A percentile compares a stretch with the other conserved stretches of the same genome.
Evolutionary conservation across 2,888 invertebrate species (phyloP).

Genomic region (Dendrolimus pini): DNA sequence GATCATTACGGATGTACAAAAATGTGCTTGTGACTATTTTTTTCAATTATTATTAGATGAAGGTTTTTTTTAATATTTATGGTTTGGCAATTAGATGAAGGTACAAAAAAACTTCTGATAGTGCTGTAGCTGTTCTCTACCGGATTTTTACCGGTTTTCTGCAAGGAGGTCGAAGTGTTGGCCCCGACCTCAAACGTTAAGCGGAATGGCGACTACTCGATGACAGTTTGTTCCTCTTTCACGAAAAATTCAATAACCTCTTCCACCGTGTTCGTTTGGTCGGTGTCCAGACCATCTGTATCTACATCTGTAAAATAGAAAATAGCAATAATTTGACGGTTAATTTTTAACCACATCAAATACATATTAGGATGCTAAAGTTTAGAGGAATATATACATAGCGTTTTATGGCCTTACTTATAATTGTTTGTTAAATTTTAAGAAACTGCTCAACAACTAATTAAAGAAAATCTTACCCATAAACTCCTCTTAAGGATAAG

Average conservation of each 20-base stretch:
- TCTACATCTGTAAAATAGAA: conserved; percentile 83
- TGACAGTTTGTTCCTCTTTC: conserved; percentile 92
- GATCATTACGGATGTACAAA: conserved; percentile 37
- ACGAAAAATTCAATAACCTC: conserved; percentile 98
- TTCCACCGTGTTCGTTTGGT: conserved; percentile 91
- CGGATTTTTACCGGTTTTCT: conserved; percentile 27
- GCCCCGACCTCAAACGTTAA: conserved; percentile 45
- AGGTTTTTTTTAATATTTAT: conserved; percentile 29
- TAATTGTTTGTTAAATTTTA: no score
- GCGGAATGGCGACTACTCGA: conserved; percentile 80
- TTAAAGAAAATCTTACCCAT: no score
- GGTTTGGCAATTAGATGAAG: conserved; percentile 28
- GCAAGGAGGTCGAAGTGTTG: conserved; percentile 34
- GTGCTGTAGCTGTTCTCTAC: conserved; percentile 31
- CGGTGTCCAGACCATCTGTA: conserved; percentile 94
- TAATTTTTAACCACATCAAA: neutral
- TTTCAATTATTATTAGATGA: conserved; percentile 17
- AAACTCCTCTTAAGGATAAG: no score
- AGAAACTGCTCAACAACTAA: no score
- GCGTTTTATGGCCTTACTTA: no score
- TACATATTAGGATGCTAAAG: no score
- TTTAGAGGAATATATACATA: no score
- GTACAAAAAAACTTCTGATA: conserved; percentile 46
- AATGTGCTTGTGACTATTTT: conserved; percentile 15
- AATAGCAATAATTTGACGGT: neutral